Evolutionary conservation across 64 coral and sea anemone species (phyloP).

Genomic region (Actinia equina): DNA sequence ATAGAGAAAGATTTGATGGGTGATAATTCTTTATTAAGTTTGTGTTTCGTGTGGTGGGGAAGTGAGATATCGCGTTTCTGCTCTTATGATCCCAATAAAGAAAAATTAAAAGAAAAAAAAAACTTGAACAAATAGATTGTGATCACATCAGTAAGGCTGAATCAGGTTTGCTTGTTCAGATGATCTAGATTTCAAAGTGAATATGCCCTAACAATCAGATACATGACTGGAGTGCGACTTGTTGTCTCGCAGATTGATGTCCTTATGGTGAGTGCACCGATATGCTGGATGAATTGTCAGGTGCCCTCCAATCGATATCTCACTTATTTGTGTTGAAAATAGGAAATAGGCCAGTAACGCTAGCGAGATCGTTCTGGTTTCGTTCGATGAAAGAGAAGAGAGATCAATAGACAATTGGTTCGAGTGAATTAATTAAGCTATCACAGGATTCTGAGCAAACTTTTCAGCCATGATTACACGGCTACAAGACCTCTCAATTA

Average conservation of each 20-base stretch:
- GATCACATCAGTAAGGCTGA: not conserved
- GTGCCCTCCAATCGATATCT: not conserved
- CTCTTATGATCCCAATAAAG: not conserved
- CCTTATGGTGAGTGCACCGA: not conserved
- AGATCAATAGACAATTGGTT: not conserved
- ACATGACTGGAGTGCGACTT: slow-evolving; percentile 5
- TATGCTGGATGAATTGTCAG: not conserved
- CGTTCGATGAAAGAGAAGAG: not conserved
- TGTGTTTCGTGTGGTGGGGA: not conserved
- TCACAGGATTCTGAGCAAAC: not conserved
- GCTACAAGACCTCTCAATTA: not conserved
- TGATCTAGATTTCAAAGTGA: not conserved
- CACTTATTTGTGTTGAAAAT: not conserved
- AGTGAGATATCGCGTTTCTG: not conserved
- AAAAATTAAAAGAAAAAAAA: not conserved
- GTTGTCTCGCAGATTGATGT: not conserved
- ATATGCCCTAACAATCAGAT: not conserved
- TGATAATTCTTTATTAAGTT: not conserved
- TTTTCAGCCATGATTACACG: not conserved
- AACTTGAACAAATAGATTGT: not conserved
- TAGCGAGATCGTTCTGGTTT: not conserved
- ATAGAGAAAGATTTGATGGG: not conserved
- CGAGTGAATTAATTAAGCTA: not conserved
- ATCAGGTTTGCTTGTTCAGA: not conserved
- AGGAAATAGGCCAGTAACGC: not conserved